These are phyloP conservation scores for Drosophila kokeensis DNA, from an alignment of 2,888 invertebrate species.

Conservation along the genomic window DNA sequence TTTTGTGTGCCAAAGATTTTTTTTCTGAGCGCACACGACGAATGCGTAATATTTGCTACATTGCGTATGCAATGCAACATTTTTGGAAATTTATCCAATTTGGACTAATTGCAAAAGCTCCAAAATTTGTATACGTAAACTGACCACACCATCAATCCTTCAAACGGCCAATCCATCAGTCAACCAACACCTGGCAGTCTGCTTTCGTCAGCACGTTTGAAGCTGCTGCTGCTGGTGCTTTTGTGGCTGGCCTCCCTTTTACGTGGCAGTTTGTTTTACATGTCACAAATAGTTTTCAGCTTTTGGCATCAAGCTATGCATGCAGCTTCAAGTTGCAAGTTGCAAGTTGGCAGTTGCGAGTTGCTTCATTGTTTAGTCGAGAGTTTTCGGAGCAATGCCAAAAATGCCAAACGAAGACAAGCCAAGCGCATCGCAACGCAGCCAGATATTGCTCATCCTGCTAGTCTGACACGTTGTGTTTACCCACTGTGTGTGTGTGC, in stretches of 20 bases:
- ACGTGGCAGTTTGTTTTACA: slow-evolving; percentile 45
- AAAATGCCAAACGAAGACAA: slow-evolving; percentile 32
- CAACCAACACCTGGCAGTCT: slow-evolving; percentile 16
- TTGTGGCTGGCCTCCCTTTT: slow-evolving; percentile 10
- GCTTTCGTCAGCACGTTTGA: slow-evolving; percentile 2
- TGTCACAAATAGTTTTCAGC: slow-evolving; percentile 61
- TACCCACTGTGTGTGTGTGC: background rate
- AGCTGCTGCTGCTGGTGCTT: slow-evolving; percentile 5
- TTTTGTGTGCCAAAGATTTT: background rate
- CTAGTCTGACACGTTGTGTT: slow-evolving; percentile 17
- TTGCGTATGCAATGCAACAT: background rate
- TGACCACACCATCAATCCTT: slow-evolving; percentile 16
- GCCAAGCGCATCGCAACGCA: background rate
- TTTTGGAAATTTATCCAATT: slow-evolving; percentile 19
- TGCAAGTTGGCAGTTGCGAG: slow-evolving; percentile 4
- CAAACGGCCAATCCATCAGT: slow-evolving; percentile 43
- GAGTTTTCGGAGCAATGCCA: slow-evolving; percentile 46
- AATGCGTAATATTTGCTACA: slow-evolving; percentile 7
- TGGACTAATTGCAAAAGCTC: slow-evolving; percentile 28
- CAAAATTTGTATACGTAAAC: slow-evolving; percentile 4
- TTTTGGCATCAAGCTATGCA: slow-evolving; percentile 31
- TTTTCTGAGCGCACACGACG: background rate
- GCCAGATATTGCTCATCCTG: slow-evolving; percentile 4
- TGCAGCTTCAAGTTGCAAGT: slow-evolving; percentile 15
- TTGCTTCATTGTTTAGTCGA: slow-evolving; percentile 37